Base-by-base conservation (phyloP, 2,113 vertebrate species). In the Gymnarchus niloticus region DNA sequence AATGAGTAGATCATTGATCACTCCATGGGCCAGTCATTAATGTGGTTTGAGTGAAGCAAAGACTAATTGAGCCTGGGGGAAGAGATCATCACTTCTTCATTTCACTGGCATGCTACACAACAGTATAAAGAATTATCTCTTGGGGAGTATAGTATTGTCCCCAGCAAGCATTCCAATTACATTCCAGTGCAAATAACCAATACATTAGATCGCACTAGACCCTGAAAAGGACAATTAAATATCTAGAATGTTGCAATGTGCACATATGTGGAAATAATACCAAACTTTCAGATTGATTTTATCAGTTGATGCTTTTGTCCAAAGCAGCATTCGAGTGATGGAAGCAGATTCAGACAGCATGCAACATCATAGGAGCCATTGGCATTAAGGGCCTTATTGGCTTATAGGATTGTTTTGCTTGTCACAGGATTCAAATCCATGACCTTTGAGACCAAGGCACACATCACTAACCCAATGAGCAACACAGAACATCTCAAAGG, bases 61-160 rank as follows among this genome's bases (percentile, higher is more conserved):
- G 51, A 52, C 51, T 52, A 82, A 82, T 54, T 51, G 80, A 56
- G 49, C 14, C 80, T 78, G n/a, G n/a, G n/a, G n/a, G n/a, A n/a
- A n/a, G n/a, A n/a, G n/a, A n/a, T n/a, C n/a, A n/a, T n/a, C n/a
- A n/a, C 41, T 78, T 54, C n/a, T 82, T 52, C 46, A 54, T 54
- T 54, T 82, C 80, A 19, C 51, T 28, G 28, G 19, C n/a, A n/a
- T 56, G 56, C 37, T 82, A n/a, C 3, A 82, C 25, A 28, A 19
- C 9, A 54, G 51, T 17, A 14, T 54, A 54, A 56, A 82, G 49
- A 37, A n/a, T 54, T 19, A 7, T 54, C 5, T n/a, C 48, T 81
- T 81, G 48, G 28, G 56, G 25, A 54, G 14, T 33, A 37, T n/a
- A n/a, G 4, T 41, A 73, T 41, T 37, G 2, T 6, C 65, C 33